These are phyloP conservation scores for Steatornis caripensis DNA, from an alignment of 2,113 vertebrate species.

Conservation along the genomic window DNA sequence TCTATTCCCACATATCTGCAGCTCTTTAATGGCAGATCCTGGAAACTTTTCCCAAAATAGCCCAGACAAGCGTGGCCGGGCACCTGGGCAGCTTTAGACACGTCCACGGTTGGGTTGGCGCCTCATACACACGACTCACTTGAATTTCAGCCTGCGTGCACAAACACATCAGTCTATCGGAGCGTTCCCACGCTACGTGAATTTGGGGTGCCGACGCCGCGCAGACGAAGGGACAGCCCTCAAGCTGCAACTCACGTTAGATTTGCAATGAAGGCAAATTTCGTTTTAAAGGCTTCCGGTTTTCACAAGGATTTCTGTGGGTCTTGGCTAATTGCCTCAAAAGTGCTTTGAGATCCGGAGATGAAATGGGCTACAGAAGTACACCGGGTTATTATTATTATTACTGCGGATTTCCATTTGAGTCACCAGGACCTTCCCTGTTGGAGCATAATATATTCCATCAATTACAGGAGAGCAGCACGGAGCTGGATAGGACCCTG, in stretches of 20 bases:
- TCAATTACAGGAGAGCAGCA: neutral
- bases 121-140: no score
- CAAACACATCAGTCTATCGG: rapidly evolving
- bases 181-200: neutral
- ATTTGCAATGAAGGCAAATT: neutral
- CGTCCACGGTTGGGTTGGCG: neutral
- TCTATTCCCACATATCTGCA: neutral
- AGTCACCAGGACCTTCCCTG: neutral
- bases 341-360: neutral
- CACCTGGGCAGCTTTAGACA: neutral
- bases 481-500: neutral
- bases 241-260: neutral
- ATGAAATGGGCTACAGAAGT: neutral
- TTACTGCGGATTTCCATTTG: neutral
- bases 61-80: rapidly evolving
- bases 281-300: neutral
- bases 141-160: neutral
- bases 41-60: neutral
- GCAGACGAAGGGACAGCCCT: neutral
- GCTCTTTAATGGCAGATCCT: neutral
- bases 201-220: neutral
- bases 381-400: neutral
- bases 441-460: conserved; percentile 6
- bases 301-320: neutral
- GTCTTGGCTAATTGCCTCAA: neutral